Percentiles rank a stretch among this genome's conserved stretches.
phyloP scores from a whole-genome alignment of 2,888 invertebrate species.

The Opisthograptis luteolata region DNA sequence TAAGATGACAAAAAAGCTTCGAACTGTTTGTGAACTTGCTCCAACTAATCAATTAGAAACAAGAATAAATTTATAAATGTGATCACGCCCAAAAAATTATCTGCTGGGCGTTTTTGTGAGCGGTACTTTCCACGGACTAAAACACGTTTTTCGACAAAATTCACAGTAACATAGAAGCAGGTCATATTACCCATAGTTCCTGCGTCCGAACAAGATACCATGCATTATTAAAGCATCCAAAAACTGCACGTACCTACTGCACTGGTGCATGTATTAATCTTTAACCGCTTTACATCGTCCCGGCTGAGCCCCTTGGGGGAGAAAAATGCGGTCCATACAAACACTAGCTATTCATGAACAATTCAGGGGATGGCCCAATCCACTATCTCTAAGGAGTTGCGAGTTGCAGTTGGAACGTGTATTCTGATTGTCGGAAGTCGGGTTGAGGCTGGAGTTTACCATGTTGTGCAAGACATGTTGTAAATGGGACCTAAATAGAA shows the following conservation, averaged over 20 bases:
- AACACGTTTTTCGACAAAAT: too few relatives aligned
- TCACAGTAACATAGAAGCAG: too few relatives aligned
- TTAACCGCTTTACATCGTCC: slow-evolving; percentile 33
- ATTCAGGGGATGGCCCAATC: slow-evolving; percentile 52
- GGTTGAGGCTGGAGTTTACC: neutral
- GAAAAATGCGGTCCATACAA: slow-evolving; percentile 43
- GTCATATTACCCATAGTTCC: too few relatives aligned
- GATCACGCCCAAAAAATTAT: too few relatives aligned
- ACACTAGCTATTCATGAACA: slow-evolving; percentile 45
- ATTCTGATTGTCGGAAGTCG: slow-evolving; percentile 34
- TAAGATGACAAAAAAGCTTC: too few relatives aligned
- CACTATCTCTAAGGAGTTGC: slow-evolving; percentile 41
- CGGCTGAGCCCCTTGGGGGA: slow-evolving; percentile 33
- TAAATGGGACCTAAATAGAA: too few relatives aligned
- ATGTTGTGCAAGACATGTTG: neutral
- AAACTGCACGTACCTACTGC: slow-evolving; percentile 15
- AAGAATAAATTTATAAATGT: too few relatives aligned
- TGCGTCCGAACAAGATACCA: neutral
- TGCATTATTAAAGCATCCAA: slow-evolving; percentile 17
- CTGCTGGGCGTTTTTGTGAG: too few relatives aligned
- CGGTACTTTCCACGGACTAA: too few relatives aligned
- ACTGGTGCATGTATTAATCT: slow-evolving; percentile 32
- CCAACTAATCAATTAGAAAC: too few relatives aligned
- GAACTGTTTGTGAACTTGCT: too few relatives aligned
- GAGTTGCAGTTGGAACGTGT: slow-evolving; percentile 40